Evolutionary conservation across 2,888 invertebrate genomes (phyloP).

Genomic region (Ophonus ardosiacus): DNA sequence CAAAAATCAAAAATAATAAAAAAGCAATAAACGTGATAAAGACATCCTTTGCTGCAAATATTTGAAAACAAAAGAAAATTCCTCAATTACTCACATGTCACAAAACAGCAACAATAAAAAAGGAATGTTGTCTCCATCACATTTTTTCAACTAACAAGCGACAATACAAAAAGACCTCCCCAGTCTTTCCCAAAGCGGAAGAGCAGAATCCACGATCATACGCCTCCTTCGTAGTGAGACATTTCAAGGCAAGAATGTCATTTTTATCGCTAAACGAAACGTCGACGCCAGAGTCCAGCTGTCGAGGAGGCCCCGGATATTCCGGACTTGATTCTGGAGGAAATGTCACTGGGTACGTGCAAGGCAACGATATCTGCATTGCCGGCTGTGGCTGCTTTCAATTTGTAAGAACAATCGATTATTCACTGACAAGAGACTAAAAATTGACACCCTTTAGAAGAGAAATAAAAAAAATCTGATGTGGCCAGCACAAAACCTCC

Average conservation of each 20-base stretch:
- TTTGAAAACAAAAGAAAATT: conserved; percentile 42
- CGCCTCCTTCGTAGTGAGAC: conserved; percentile 22
- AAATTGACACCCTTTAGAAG: no score
- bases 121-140: conserved; percentile 27
- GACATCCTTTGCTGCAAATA: conserved; percentile 18
- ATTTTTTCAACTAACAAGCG: conserved; percentile 52
- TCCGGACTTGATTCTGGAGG: neutral
- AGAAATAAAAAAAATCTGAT: no score
- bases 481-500: no score
- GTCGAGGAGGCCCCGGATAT: neutral
- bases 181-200: conserved; percentile 15
- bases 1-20: conserved; percentile 20
- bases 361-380: conserved; percentile 15
- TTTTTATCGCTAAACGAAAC: conserved; percentile 63
- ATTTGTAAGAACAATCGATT: neutral
- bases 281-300: conserved; percentile 57
- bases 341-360: conserved; percentile 16
- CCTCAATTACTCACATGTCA: conserved; percentile 31
- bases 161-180: conserved; percentile 16
- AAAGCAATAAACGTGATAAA: conserved; percentile 42
- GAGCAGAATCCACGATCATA: conserved; percentile 43
- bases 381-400: conserved; percentile 1
- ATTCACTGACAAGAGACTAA: neutral
- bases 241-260: conserved; percentile 60
- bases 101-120: conserved; percentile 46